Evolutionary conservation across 30 jellyfish, hydroid and myxozoan species (phyloP).

Genomic region (Cassiopea xamachana): DNA sequence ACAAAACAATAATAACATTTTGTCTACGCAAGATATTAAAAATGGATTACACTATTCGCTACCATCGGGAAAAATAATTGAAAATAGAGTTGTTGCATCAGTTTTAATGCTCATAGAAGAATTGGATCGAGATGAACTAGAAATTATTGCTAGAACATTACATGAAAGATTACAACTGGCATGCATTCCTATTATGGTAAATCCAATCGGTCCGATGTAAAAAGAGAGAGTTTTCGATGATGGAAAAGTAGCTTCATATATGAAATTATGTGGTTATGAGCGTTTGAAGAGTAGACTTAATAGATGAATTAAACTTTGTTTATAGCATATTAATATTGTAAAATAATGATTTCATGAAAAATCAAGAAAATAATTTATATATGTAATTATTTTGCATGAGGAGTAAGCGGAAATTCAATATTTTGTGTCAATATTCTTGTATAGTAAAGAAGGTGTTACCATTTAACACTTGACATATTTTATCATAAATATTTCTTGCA

Average conservation of each 20-base stretch:
- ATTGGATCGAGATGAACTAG: conserved; percentile 91
- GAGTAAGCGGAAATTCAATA: too few species aligned
- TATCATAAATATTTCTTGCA: too few species aligned
- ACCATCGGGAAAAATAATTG: conserved; percentile 80
- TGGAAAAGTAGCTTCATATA: background rate
- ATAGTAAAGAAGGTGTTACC: too few species aligned
- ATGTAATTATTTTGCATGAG: too few species aligned
- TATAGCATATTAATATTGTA: too few species aligned
- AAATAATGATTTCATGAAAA: too few species aligned
- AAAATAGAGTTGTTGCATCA: conserved; percentile 80
- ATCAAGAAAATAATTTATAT: too few species aligned
- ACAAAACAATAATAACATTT: conserved; percentile 2
- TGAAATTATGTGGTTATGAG: too few species aligned
- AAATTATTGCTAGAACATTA: conserved; percentile 85
- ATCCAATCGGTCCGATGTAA: conserved; percentile 81
- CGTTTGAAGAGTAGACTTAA: too few species aligned
- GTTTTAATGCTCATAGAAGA: conserved; percentile 82
- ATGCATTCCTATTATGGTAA: conserved; percentile 94
- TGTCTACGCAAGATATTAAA: conserved; percentile 72
- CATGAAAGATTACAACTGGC: conserved; percentile 94
- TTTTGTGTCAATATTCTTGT: too few species aligned
- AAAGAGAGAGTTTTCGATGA: background rate
- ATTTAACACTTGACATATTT: too few species aligned
- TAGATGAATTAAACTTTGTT: too few species aligned
- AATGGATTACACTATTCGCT: conserved; percentile 41